A percentile compares a stretch with the other conserved stretches of the same genome.
Evolutionary conservation across 23 tunicate species (phyloP).

Genomic region (Aplidium turbinatum): DNA sequence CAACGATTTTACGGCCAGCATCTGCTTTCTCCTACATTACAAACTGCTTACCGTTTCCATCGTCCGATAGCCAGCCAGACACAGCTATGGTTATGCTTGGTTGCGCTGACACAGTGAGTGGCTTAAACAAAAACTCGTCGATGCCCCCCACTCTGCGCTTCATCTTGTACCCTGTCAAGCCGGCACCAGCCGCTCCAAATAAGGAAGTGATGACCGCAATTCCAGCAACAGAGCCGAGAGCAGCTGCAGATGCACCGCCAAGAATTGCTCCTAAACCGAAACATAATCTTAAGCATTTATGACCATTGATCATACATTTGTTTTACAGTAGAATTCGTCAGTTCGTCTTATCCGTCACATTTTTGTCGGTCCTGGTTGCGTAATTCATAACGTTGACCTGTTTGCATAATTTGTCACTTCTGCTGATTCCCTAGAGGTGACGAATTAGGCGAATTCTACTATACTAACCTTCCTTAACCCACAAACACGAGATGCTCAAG

Average conservation of each 20-base stretch:
- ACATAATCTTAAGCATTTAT: neutral
- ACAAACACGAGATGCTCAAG: too few relatives aligned
- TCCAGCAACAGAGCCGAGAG: conserved; percentile 95
- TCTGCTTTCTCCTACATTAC: too few relatives aligned
- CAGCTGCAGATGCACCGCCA: conserved; percentile 94
- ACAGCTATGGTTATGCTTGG: conserved; percentile 71
- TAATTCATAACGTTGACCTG: too few relatives aligned
- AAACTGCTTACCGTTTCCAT: conserved; percentile 35
- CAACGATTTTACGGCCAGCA: too few relatives aligned
- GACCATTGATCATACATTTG: neutral
- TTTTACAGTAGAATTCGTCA: too few relatives aligned
- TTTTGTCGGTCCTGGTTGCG: too few relatives aligned
- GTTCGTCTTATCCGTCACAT: too few relatives aligned
- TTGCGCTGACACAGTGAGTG: conserved; percentile 67
- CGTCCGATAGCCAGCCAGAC: conserved; percentile 84
- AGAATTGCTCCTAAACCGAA: conserved; percentile 70
- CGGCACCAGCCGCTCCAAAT: conserved; percentile 99
- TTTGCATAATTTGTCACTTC: too few relatives aligned
- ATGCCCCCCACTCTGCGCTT: conserved; percentile 96
- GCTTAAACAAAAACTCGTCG: conserved; percentile 80
- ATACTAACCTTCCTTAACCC: too few relatives aligned
- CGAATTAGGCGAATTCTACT: too few relatives aligned
- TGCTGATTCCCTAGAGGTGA: too few relatives aligned
- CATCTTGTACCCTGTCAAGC: conserved; percentile 99
- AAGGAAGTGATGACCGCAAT: conserved; percentile 93